Percentiles rank a stretch among this genome's conserved stretches.
Conservation (phyloP, 2,888 invertebrate species). For the Vesta saturnalis region DNA sequence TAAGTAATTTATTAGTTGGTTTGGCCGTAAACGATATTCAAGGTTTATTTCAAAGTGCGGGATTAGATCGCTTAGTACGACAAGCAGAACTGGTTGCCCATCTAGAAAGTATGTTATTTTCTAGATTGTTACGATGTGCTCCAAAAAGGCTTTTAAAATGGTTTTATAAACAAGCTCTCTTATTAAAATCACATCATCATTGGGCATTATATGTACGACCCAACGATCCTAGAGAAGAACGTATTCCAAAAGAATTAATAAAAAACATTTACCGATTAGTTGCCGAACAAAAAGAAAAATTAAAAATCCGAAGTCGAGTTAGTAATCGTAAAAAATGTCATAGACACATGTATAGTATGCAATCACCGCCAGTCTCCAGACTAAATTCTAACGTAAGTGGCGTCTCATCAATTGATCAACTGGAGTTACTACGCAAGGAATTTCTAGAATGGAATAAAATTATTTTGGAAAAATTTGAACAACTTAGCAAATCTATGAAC, state of each 20-base stretch:
- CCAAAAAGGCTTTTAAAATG: conserved; percentile 69
- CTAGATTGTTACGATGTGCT: conserved; percentile 74
- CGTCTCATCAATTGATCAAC: conserved; percentile 34
- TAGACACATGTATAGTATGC: neutral
- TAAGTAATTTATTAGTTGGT: conserved; percentile 86
- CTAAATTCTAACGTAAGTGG: conserved; percentile 47
- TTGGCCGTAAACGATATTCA: conserved; percentile 87
- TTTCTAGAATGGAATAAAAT: conserved; percentile 47
- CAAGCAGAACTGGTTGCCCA: conserved; percentile 86
- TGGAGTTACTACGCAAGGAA: conserved; percentile 50
- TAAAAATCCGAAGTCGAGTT: conserved; percentile 42
- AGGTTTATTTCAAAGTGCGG: conserved; percentile 83
- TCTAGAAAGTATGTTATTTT: conserved; percentile 84
- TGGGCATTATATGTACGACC: conserved; percentile 80
- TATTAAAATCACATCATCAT: conserved; percentile 79
- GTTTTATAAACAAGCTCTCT: conserved; percentile 76
- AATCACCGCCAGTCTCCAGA: conserved; percentile 46
- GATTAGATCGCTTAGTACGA: conserved; percentile 80
- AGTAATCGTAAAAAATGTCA: conserved; percentile 25
- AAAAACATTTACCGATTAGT: conserved; percentile 79
- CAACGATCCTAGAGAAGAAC: conserved; percentile 83
- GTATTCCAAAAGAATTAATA: conserved; percentile 81
- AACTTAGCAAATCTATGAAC: conserved; percentile 16
- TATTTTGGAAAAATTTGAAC: conserved; percentile 50
- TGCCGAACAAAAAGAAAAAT: conserved; percentile 72